Evolutionary conservation across 2,888 invertebrate genomes (phyloP), one percentile per base, ranked within the genome.

Genomic region (Plusia festucae): DNA sequence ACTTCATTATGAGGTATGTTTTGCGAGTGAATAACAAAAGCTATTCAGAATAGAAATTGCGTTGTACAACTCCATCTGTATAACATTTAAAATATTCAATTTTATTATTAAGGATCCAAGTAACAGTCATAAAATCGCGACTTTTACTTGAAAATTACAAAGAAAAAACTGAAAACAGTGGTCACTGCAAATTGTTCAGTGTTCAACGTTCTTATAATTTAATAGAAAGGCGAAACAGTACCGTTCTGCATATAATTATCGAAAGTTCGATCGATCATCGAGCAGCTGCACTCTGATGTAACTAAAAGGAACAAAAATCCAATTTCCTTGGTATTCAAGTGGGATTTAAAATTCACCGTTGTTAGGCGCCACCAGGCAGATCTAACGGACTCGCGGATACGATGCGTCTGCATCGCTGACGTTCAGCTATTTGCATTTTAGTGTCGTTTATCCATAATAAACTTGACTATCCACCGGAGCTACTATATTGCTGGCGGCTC

Each of bases 361-460:
- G 73, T 70, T 68, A 72, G 73, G 76, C 80, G 78, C 78, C 80
- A 77, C 70, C 63, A 73, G 74, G 79, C 61, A 70, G 71, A 74
- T 68, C 60, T 85, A 86, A 85, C 83, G 83, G 83, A 61, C 68
- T 65, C 59, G 70, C 54, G 70, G 77, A 76, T 79, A 73, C 76
- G 68, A 80, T 78, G 77, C 78, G 76, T 55, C 54, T 44, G 62
- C 46, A 55, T 55, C 51, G 68, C 71, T 76, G 65, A 65, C 69
- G 72, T 73, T 71, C 53, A 75, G 67, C 65, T 56, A 83, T 84
- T 79, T 83, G 75, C 82, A 84, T 81, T 83, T 82, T 68, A 73
- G 73, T 78, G 78, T 74, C 74, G 75, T 75, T 80, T 76, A 77
- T 70, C 78, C 63, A 78, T 76, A 78, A 82, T 78, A 76, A 65